Percentiles rank a stretch among this genome's conserved stretches.
These are phyloP conservation scores for Coregonus clupeaformis DNA, from an alignment of 2,113 vertebrate genomes.

Conservation along the genomic window DNA sequence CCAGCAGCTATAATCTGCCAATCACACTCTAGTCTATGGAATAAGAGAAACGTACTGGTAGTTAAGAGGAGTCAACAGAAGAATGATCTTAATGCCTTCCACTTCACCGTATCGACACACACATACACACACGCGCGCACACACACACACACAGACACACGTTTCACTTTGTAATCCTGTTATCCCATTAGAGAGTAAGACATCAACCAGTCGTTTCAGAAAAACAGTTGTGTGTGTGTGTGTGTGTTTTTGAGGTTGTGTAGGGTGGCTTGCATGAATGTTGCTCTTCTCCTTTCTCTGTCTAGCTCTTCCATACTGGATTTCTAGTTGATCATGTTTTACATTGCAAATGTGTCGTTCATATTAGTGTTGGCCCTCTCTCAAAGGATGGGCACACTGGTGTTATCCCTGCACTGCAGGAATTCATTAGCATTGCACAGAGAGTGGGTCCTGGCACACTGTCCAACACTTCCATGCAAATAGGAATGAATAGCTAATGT, in stretches of 20 bases:
- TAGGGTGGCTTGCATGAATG: constrained; percentile 37
- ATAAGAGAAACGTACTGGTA: too few species aligned
- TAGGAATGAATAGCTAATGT: constrained; percentile 69
- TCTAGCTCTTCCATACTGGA: constrained; percentile 39
- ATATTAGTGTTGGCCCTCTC: constrained; percentile 67
- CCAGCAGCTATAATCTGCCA: too few species aligned
- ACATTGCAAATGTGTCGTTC: constrained; percentile 76
- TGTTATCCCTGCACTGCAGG: constrained; percentile 71
- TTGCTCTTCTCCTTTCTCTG: too few species aligned
- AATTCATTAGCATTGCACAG: constrained; percentile 72
- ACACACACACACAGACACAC: too few species aligned
- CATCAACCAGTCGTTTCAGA: constrained; percentile 29
- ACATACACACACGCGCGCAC: too few species aligned
- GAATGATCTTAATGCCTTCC: too few species aligned
- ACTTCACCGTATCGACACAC: too few species aligned
- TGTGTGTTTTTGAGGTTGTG: constrained; percentile 43
- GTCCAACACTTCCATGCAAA: constrained; percentile 51
- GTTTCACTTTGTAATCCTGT: constrained; percentile 52
- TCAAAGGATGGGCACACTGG: constrained; percentile 59
- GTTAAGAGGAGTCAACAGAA: too few species aligned
- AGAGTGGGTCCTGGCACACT: constrained; percentile 58
- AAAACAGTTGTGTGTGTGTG: constrained; percentile 23
- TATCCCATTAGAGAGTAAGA: constrained; percentile 51
- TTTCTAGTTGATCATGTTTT: constrained; percentile 76
- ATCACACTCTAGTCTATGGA: too few species aligned